phyloP scores from a whole-genome alignment of 2,797 vertebrate species.

The Basileuterus tristriatus region DNA sequence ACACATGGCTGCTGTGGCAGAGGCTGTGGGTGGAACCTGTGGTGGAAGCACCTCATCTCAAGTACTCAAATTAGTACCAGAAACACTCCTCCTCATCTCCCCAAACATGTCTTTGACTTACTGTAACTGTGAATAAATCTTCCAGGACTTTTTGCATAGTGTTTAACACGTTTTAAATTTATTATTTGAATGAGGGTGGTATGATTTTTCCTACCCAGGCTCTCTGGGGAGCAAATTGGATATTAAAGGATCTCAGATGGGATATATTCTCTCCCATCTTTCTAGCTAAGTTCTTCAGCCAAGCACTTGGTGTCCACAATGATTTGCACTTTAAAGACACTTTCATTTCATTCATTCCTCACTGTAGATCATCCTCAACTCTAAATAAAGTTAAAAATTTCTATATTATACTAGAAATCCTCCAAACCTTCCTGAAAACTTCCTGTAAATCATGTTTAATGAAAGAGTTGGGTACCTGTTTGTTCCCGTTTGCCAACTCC shows the following conservation, averaged over 20 bases:
- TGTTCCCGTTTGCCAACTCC: background rate
- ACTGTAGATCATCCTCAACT: background rate
- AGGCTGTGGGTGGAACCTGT: background rate
- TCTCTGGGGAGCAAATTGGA: background rate
- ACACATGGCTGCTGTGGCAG: accelerated
- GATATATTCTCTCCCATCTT: background rate
- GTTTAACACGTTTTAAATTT: background rate
- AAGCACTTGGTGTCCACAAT: background rate
- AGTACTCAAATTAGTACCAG: background rate
- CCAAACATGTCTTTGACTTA: background rate
- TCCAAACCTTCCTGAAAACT: background rate
- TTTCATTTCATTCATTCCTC: background rate
- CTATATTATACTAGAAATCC: background rate
- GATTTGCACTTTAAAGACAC: background rate
- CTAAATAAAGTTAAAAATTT: background rate
- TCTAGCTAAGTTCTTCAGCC: background rate
- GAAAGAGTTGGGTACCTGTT: background rate
- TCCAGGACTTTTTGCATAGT: background rate
- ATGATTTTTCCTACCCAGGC: background rate
- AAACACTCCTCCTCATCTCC: conserved; percentile 12
- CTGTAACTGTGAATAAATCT: background rate
- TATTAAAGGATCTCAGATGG: background rate
- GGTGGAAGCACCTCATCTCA: background rate
- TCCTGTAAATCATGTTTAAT: background rate
- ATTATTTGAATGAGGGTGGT: background rate